phyloP scores from a whole-genome alignment of 2,113 vertebrate genomes.

The Xiphorhynchus elegans region DNA sequence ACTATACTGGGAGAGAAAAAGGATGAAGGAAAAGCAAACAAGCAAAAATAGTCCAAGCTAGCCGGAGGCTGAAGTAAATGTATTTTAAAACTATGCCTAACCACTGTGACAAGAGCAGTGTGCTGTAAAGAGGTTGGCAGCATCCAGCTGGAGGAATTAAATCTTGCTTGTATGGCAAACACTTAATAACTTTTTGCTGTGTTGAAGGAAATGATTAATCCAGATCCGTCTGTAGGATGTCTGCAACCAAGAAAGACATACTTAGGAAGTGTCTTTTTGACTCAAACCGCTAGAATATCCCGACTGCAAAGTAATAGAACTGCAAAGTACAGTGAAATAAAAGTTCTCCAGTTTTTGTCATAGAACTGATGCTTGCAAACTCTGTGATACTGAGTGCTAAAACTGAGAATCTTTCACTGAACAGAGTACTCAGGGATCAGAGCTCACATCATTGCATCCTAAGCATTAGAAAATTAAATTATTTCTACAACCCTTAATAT shows the following conservation, averaged over 20 bases:
- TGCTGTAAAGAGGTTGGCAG: constrained; percentile 3
- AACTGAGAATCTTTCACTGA: not conserved
- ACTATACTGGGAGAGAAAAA: not conserved
- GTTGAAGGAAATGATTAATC: constrained; percentile 28
- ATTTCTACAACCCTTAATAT: not conserved
- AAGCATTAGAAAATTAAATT: not conserved
- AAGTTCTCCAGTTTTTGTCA: not conserved
- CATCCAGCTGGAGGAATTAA: constrained; percentile 52
- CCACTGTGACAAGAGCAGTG: constrained; percentile 43
- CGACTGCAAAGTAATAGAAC: not conserved
- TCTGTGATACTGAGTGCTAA: not conserved
- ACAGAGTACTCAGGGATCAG: not conserved
- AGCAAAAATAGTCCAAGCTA: constrained; percentile 1
- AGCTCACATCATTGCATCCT: not conserved
- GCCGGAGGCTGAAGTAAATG: constrained; percentile 50
- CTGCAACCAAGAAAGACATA: not conserved
- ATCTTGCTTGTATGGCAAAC: constrained; percentile 26
- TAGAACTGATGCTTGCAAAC: not conserved
- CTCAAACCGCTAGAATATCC: not conserved
- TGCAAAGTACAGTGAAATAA: not conserved
- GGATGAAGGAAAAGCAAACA: constrained; percentile 38
- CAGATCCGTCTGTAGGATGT: not conserved
- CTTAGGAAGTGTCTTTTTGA: not conserved
- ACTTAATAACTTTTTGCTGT: constrained; percentile 7
- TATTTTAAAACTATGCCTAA: constrained; percentile 51